These are phyloP conservation scores for Hypolimnas misippus DNA, from an alignment of 2,888 invertebrate genomes.

Conservation along the genomic window DNA sequence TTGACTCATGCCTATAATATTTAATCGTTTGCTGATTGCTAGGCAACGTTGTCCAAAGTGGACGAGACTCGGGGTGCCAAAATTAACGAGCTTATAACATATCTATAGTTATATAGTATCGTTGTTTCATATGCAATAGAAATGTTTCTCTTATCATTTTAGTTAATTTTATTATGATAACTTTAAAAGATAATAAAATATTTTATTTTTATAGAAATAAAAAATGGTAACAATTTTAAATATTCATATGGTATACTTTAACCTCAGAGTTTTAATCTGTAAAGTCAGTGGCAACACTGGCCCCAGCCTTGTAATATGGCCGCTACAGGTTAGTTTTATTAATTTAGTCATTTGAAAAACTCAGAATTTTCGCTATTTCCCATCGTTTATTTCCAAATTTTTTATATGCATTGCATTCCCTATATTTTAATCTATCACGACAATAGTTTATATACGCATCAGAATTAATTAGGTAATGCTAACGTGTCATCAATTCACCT, in stretches of 20 bases:
- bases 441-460: conserved; percentile 19
- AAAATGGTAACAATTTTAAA: conserved; percentile 18
- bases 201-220: conserved; percentile 5
- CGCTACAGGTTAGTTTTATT: conserved; percentile 87
- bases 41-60: too few relatives aligned
- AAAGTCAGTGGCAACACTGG: conserved; percentile 71
- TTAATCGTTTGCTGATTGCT: too few relatives aligned
- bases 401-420: conserved; percentile 31
- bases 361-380: conserved; percentile 47
- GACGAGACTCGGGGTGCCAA: too few relatives aligned
- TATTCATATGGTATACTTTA: conserved; percentile 23
- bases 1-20: too few relatives aligned
- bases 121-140: too few relatives aligned
- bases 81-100: too few relatives aligned
- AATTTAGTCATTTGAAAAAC: conserved; percentile 81
- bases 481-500: conserved; percentile 83
- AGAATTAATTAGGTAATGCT: conserved; percentile 60
- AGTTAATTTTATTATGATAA: too few relatives aligned
- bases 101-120: too few relatives aligned
- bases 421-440: conserved; percentile 27
- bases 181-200: neutral
- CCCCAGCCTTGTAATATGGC: conserved; percentile 87
- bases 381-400: conserved; percentile 38
- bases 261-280: conserved; percentile 23
- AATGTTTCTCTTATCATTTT: too few relatives aligned